A percentile compares a stretch with the other conserved stretches of the same genome.
Conservation (phyloP, 2,888 invertebrate genomes). For the Endomychus coccineus region DNA sequence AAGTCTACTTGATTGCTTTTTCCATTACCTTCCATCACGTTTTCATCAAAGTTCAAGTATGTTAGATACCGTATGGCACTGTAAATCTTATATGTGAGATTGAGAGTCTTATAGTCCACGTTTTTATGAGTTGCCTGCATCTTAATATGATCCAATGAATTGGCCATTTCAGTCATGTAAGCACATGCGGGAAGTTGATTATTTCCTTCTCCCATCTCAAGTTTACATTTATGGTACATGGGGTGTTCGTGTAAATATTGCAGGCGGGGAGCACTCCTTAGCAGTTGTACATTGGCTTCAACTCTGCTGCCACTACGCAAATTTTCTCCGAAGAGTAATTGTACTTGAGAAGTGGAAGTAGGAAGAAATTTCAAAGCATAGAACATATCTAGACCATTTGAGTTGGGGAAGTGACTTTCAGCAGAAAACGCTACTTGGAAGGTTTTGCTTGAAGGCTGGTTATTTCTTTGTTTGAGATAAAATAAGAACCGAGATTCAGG, state of each 20-base stretch:
- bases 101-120: slow-evolving; percentile 42
- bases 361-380: slow-evolving; percentile 50
- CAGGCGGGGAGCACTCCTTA: slow-evolving; percentile 46
- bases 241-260: slow-evolving; percentile 46
- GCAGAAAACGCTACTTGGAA: slow-evolving; percentile 47
- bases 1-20: slow-evolving; percentile 45
- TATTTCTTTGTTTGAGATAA: slow-evolving; percentile 43
- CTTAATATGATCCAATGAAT: slow-evolving; percentile 48
- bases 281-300: slow-evolving; percentile 38
- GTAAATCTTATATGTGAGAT: slow-evolving; percentile 46
- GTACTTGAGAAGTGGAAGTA: slow-evolving; percentile 45
- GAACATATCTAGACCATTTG: slow-evolving; percentile 48
- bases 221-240: slow-evolving; percentile 45
- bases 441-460: slow-evolving; percentile 33
- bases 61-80: no score
- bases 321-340: slow-evolving; percentile 48
- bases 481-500: slow-evolving; percentile 48
- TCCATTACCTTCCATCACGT: slow-evolving; percentile 11
- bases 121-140: slow-evolving; percentile 49
- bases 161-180: slow-evolving; percentile 48
- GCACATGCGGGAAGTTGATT: slow-evolving; percentile 52
- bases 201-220: slow-evolving; percentile 50
- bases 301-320: slow-evolving; percentile 32
- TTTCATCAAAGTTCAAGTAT: no score
- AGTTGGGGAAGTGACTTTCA: slow-evolving; percentile 45